Evolutionary conservation across 2,797 vertebrate species (phyloP).

Genomic region (Sandelia bainsii): DNA sequence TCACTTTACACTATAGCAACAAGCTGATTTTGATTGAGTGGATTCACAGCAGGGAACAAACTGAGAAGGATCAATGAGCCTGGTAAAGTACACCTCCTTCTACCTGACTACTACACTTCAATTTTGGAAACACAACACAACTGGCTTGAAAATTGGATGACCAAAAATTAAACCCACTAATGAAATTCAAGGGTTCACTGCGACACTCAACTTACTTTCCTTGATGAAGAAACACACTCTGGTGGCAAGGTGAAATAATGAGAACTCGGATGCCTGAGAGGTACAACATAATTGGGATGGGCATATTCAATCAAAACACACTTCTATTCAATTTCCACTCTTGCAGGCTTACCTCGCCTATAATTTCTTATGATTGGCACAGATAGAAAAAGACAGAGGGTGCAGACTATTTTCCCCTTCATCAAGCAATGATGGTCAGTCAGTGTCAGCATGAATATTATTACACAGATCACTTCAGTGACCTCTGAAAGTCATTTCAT

Average conservation of each 20-base stretch:
- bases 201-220: constrained; percentile 56
- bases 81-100: constrained; percentile 29
- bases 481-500: constrained; percentile 51
- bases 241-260: constrained; percentile 74
- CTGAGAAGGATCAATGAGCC: constrained; percentile 39
- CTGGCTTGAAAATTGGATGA: constrained; percentile 54
- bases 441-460: constrained; percentile 49
- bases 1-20: background rate
- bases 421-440: constrained; percentile 41
- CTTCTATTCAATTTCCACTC: constrained; percentile 76
- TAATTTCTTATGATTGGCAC: constrained; percentile 76
- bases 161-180: constrained; percentile 44
- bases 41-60: constrained; percentile 22
- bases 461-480: constrained; percentile 52
- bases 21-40: constrained; percentile 23
- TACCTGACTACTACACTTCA: constrained; percentile 44
- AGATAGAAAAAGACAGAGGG: constrained; percentile 33
- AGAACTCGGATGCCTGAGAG: constrained; percentile 71
- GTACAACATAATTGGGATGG: constrained; percentile 76
- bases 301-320: constrained; percentile 83
- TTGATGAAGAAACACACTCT: constrained; percentile 71
- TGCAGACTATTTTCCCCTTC: constrained; percentile 42
- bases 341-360: constrained; percentile 42
- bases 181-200: constrained; percentile 66
- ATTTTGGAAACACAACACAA: constrained; percentile 53